Evolutionary conservation across 2,888 invertebrate species (phyloP).

Genomic region (Eremobia ochroleuca): DNA sequence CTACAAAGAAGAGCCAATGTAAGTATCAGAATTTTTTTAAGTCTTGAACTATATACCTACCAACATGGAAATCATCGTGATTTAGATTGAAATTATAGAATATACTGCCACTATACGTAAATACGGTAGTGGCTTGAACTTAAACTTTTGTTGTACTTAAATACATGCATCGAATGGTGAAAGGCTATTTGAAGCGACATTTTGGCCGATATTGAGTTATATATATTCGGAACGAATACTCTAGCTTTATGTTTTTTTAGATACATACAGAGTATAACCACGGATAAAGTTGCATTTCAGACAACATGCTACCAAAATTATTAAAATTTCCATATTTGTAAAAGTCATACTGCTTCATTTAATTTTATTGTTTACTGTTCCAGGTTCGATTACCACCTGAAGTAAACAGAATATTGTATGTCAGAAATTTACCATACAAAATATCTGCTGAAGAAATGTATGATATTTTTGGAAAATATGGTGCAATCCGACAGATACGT

Average conservation of each 20-base stretch:
- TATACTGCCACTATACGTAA: not conserved
- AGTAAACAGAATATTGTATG: constrained; percentile 99
- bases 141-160: too few relatives aligned
- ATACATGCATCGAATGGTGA: too few relatives aligned
- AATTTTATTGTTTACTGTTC: constrained; percentile 64
- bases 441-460: constrained; percentile 99
- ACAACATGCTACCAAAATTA: not conserved
- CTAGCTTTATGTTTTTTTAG: not conserved
- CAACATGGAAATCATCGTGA: not conserved
- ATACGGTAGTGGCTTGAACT: not conserved
- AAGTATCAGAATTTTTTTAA: constrained; percentile 78
- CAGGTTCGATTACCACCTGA: constrained; percentile 99
- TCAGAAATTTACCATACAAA: constrained; percentile 99
- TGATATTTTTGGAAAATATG: constrained; percentile 99
- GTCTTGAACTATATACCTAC: not conserved
- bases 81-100: not conserved
- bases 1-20: constrained; percentile 95
- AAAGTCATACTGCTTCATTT: not conserved
- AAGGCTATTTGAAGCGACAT: too few relatives aligned
- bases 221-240: too few relatives aligned
- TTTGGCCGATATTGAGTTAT: too few relatives aligned
- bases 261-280: too few relatives aligned
- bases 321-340: not conserved
- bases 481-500: constrained; percentile 99
- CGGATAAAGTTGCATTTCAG: not conserved